Conservation (phyloP, 35 echinoderm and acorn worm species). For the Heliocidaris tuberculata region DNA sequence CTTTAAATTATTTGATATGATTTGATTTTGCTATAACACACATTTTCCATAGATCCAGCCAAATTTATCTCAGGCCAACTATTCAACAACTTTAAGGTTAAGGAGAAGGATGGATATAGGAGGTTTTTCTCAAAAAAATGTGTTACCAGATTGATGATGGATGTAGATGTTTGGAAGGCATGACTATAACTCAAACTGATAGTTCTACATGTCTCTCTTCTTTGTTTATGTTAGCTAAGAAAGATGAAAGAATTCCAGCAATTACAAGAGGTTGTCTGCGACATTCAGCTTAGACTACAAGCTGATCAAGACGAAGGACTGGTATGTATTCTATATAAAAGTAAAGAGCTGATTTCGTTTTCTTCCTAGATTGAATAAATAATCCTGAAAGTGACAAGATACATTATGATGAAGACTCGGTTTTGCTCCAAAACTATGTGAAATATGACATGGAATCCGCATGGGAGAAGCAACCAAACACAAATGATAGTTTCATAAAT, state of each 20-base stretch:
- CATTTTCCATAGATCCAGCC: no score
- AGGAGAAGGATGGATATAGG: neutral
- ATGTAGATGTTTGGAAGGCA: neutral
- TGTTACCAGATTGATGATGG: neutral
- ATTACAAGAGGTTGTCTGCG: neutral
- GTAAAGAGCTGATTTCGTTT: neutral
- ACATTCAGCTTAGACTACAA: neutral
- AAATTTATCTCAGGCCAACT: neutral
- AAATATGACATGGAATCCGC: neutral
- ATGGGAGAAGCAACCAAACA: no score
- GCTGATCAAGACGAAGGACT: neutral
- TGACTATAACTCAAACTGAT: neutral
- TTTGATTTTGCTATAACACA: no score
- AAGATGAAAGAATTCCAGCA: conserved; percentile 3
- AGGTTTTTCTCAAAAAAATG: neutral
- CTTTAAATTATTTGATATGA: no score
- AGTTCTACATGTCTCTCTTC: neutral
- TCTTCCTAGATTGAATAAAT: neutral
- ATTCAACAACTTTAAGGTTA: neutral
- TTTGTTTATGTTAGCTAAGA: neutral
- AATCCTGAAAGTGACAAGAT: neutral
- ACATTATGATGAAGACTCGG: neutral
- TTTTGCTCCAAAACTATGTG: neutral
- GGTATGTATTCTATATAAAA: neutral
- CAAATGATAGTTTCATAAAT: no score